Evolutionary conservation across 2,888 invertebrate genomes (phyloP), one percentile per base, ranked within the genome.

Genomic region (Lottia scabra): DNA sequence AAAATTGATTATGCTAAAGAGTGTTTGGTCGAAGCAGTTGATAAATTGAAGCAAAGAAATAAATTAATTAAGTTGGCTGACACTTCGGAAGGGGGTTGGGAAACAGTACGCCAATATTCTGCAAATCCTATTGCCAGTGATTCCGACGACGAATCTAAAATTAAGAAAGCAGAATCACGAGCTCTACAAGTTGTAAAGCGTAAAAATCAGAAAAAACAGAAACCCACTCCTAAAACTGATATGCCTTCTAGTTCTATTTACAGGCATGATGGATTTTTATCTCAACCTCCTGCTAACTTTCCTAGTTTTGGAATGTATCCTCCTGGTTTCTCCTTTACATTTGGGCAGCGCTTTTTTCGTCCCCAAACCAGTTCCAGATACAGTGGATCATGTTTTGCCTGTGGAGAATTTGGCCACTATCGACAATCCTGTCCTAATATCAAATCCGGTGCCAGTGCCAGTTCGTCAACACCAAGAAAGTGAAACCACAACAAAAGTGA

Each of bases 21-120:
- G 5, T 8, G 66, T 63, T 27, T 75, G 30, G n/a, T n/a, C 1
- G 72, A 71, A 12, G 13, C 19, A 5, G 1, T n/a, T 16, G 76
- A 75, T 1, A 76, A 71, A 63, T 5, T 75, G 0, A 64, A 77
- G 13, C 65, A 75, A n/a, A 43, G 69, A 5, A 75, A 75, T n/a
- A 76, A 77, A 62, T 48, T 73, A 12, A 75, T 76, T 46, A 66
- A 70, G 1, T 70, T 75, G 13, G 76, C 78, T 2, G 76, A 78
- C 27, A 71, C 73, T 0, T 75, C 72, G 4, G 71, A 74, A 5
- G 71, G 72, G 0, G 74, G 76, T 6, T 77, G 72, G 78, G 74
- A 78, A 8, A 76, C 76, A 0, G 77, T 74, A 0, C 45, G 62
- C 2, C 70, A 75, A 27, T 78, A 79, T 65, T 56, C 71, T 30